phyloP scores from a whole-genome alignment of 1,140 invertebrate species.

The Grapholita molesta region DNA sequence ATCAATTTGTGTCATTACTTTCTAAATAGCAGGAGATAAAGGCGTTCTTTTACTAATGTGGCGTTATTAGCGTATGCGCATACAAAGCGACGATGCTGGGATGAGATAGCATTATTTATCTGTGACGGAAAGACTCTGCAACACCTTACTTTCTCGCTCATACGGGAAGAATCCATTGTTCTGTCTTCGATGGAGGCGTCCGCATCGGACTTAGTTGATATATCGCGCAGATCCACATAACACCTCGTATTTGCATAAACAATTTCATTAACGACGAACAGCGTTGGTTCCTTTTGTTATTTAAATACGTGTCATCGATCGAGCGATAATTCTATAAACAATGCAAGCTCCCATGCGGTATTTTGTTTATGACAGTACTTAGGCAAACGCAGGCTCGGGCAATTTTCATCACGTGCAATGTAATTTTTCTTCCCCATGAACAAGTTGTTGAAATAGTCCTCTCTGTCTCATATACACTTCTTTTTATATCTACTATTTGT shows the following conservation, averaged over 20 bases:
- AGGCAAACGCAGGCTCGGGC: conserved; percentile 29
- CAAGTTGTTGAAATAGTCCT: conserved; percentile 46
- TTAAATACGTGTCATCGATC: conserved; percentile 38
- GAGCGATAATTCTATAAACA: conserved; percentile 30
- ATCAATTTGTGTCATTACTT: conserved; percentile 23
- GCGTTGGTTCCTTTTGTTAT: conserved; percentile 36
- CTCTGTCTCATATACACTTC: conserved; percentile 42
- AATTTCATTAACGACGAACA: conserved; percentile 34
- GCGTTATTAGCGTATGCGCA: conserved; percentile 35
- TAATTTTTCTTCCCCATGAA: conserved; percentile 46
- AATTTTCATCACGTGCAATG: conserved; percentile 37
- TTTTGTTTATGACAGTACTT: conserved; percentile 48
- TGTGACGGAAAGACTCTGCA: conserved; percentile 29
- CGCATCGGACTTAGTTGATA: conserved; percentile 24
- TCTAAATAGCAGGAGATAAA: conserved; percentile 22
- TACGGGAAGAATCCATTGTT: conserved; percentile 43
- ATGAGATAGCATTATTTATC: conserved; percentile 39
- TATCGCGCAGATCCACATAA: conserved; percentile 25
- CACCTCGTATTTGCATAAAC: conserved; percentile 35
- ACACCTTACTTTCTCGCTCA: conserved; percentile 34
- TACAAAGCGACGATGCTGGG: conserved; percentile 25
- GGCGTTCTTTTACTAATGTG: conserved; percentile 23
- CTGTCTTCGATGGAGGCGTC: conserved; percentile 29
- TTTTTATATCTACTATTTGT: background rate
- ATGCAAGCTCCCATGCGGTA: conserved; percentile 32